phyloP scores from a whole-genome alignment of 2,888 invertebrate genomes.

The Oxystoma pomonae region DNA sequence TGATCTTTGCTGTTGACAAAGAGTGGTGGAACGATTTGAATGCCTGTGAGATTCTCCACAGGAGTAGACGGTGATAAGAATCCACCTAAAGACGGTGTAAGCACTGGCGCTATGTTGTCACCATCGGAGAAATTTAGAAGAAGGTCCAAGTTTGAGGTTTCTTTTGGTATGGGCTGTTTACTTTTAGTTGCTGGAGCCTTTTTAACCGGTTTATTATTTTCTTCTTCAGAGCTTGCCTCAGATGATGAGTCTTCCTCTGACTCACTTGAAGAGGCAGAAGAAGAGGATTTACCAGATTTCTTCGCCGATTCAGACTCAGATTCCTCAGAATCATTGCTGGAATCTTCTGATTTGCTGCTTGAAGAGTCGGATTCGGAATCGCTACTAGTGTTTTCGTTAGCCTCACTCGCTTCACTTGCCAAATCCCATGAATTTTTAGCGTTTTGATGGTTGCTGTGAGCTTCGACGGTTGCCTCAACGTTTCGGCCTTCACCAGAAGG shows the following conservation, averaged over 20 bases:
- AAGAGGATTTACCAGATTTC: slow-evolving; percentile 21
- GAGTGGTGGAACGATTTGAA: slow-evolving; percentile 58
- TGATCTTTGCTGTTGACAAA: slow-evolving; percentile 56
- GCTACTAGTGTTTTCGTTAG: slow-evolving; percentile 42
- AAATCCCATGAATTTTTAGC: slow-evolving; percentile 41
- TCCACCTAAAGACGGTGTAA: slow-evolving; percentile 80
- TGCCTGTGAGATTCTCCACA: slow-evolving; percentile 37
- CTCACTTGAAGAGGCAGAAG: slow-evolving; percentile 26
- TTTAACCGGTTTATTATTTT: slow-evolving; percentile 12
- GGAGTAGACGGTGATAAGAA: slow-evolving; percentile 61
- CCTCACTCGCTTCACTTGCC: slow-evolving; percentile 39
- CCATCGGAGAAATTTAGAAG: slow-evolving; percentile 75
- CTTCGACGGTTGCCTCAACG: slow-evolving; percentile 52
- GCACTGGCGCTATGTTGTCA: slow-evolving; percentile 66
- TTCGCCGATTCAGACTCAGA: slow-evolving; percentile 36
- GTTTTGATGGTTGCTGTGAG: slow-evolving; percentile 31
- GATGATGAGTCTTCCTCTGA: slow-evolving; percentile 22
- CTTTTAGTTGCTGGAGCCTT: slow-evolving; percentile 16
- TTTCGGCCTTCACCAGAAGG: slow-evolving; percentile 77
- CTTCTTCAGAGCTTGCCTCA: slow-evolving; percentile 20
- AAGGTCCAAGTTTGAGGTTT: slow-evolving; percentile 71
- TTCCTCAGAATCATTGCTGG: slow-evolving; percentile 21
- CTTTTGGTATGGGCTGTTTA: slow-evolving; percentile 14
- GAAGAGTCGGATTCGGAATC: slow-evolving; percentile 36
- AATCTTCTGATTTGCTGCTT: neutral